Evolutionary conservation across 2,888 invertebrate species (phyloP).

Genomic region (Hirtodrosophila confusa): DNA sequence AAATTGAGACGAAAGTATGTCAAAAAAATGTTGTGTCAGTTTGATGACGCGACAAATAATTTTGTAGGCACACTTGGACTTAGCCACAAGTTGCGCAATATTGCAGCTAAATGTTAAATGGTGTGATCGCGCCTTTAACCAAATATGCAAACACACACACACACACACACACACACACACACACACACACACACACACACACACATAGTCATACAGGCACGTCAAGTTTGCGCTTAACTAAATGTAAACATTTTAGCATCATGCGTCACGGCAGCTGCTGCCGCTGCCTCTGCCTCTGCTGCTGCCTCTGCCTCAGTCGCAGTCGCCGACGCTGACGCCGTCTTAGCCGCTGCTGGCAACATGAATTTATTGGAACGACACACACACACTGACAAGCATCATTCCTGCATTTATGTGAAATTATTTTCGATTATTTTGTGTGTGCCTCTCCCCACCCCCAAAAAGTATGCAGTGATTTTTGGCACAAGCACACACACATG

Average conservation of each 20-base stretch:
- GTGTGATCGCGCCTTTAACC: background rate
- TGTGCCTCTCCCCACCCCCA: background rate
- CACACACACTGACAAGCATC: slow-evolving; percentile 12
- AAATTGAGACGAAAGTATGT: too few relatives aligned
- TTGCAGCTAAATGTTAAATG: too few relatives aligned
- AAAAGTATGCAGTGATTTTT: slow-evolving; percentile 52
- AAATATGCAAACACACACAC: slow-evolving; percentile 20
- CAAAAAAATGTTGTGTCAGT: too few relatives aligned
- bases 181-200: slow-evolving; percentile 18
- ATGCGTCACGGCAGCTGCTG: slow-evolving; percentile 26
- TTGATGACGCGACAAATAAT: too few relatives aligned
- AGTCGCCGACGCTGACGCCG: background rate
- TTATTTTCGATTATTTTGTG: slow-evolving; percentile 60
- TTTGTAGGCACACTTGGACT: too few relatives aligned
- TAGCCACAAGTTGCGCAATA: too few relatives aligned
- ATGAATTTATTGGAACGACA: slow-evolving; percentile 51
- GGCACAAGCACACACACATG: slow-evolving; percentile 13
- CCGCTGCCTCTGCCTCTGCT: background rate
- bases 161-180: slow-evolving; percentile 7
- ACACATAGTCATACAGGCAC: background rate
- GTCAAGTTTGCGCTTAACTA: slow-evolving; percentile 58
- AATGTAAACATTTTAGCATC: slow-evolving; percentile 67
- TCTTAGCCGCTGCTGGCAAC: slow-evolving; percentile 24
- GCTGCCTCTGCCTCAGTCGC: slow-evolving; percentile 3
- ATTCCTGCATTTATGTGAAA: slow-evolving; percentile 53